A percentile compares a stretch with the other conserved stretches of the same genome.
These are phyloP conservation scores for Taenaris catops DNA, from an alignment of 2,888 invertebrate species.

Conservation along the genomic window DNA sequence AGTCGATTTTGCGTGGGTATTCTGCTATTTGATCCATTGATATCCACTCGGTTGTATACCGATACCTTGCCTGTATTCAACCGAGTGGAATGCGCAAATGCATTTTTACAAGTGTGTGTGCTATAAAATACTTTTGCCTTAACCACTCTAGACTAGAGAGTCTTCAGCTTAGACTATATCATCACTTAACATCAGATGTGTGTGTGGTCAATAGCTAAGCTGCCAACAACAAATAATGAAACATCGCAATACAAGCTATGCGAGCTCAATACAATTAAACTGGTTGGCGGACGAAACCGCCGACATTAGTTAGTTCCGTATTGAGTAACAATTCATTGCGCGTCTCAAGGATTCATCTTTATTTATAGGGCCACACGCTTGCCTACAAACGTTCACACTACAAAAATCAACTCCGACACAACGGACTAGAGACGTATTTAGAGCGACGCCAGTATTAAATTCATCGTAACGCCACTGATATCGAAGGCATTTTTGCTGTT, in stretches of 20 bases:
- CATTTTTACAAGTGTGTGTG: no score
- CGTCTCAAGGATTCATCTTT: constrained; percentile 31
- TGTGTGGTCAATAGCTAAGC: no score
- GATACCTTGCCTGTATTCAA: no score
- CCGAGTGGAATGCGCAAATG: no score
- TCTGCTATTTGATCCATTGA: no score
- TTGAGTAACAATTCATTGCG: constrained; percentile 24
- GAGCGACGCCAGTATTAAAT: background rate
- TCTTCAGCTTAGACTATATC: no score
- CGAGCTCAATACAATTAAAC: constrained; percentile 23
- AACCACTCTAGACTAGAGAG: no score
- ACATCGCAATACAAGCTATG: constrained; percentile 8
- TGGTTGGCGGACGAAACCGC: constrained; percentile 27
- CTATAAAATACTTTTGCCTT: no score
- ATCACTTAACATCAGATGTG: no score
- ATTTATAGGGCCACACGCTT: constrained; percentile 27
- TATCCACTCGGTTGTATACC: no score
- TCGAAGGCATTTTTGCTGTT: constrained; percentile 19
- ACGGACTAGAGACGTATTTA: background rate
- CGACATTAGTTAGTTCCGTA: constrained; percentile 25
- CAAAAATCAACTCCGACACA: constrained; percentile 3
- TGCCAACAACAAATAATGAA: no score
- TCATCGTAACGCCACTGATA: constrained; percentile 19
- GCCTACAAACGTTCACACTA: constrained; percentile 8
- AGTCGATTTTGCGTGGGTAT: no score